Evolutionary conservation across 2,113 vertebrate genomes (phyloP).

Genomic region (Alligator mississippiensis): DNA sequence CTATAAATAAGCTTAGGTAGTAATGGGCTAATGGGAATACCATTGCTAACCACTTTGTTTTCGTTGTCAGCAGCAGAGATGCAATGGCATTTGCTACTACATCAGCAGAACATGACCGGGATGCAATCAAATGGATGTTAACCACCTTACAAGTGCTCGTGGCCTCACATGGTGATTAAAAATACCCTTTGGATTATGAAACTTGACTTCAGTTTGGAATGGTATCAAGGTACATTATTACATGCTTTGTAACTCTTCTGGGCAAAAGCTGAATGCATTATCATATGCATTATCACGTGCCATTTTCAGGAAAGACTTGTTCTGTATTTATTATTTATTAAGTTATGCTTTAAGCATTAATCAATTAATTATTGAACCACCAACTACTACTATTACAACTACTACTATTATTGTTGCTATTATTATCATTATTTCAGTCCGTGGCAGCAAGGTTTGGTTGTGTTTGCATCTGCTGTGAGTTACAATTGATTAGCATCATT

Average conservation of each 20-base stretch:
- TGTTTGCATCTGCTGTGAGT: constrained; percentile 32
- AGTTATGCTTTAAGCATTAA: no score
- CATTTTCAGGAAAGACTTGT: no score
- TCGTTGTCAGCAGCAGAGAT: neutral
- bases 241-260: neutral
- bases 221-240: accelerated
- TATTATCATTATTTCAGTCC: no score
- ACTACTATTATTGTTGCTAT: no score
- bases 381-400: no score
- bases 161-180: neutral
- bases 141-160: neutral
- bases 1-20: neutral
- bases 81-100: neutral
- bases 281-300: neutral
- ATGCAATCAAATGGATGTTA: neutral
- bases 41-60: neutral
- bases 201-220: neutral
- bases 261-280: neutral
- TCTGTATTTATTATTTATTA: no score
- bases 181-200: neutral
- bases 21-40: neutral
- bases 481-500: constrained; percentile 33
- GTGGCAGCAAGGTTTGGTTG: constrained; percentile 4
- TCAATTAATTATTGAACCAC: no score
- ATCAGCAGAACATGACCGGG: neutral